A percentile compares a stretch with the other conserved stretches of the same genome.
These are phyloP conservation scores for Seriola aureovittata DNA, from an alignment of 2,113 vertebrate species.

Conservation along the genomic window DNA sequence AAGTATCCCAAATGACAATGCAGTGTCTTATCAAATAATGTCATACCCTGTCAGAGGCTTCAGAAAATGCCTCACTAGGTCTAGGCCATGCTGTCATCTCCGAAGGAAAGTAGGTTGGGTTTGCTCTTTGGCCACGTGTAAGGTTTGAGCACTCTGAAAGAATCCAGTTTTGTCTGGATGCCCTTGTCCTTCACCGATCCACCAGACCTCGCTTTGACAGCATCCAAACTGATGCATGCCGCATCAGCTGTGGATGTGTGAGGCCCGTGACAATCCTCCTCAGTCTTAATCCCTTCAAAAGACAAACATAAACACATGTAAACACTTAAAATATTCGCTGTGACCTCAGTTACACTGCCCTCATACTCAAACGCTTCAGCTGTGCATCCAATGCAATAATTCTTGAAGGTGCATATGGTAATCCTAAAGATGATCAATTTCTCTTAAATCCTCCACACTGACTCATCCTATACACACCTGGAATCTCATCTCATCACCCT, in stretches of 20 bases:
- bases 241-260: constrained; percentile 22
- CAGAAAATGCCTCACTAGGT: background rate
- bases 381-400: too few relatives aligned
- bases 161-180: background rate
- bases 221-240: constrained; percentile 10
- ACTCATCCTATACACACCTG: constrained; percentile 30
- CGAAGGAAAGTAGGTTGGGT: constrained; percentile 24
- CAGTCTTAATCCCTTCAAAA: constrained; percentile 24
- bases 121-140: constrained; percentile 37
- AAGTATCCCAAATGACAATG: background rate
- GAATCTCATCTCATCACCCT: constrained; percentile 32
- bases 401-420: too few relatives aligned
- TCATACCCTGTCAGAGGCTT: constrained; percentile 15
- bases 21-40: constrained; percentile 1
- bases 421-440: background rate
- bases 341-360: background rate
- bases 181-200: constrained; percentile 19
- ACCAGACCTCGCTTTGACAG: constrained; percentile 14
- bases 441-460: constrained; percentile 3
- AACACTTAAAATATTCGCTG: too few relatives aligned
- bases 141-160: constrained; percentile 30
- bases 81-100: background rate
- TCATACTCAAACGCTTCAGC: too few relatives aligned
- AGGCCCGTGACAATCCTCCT: constrained; percentile 13
- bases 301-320: background rate